phyloP scores from a whole-genome alignment of 2,113 vertebrate species.

The Martes martes region DNA sequence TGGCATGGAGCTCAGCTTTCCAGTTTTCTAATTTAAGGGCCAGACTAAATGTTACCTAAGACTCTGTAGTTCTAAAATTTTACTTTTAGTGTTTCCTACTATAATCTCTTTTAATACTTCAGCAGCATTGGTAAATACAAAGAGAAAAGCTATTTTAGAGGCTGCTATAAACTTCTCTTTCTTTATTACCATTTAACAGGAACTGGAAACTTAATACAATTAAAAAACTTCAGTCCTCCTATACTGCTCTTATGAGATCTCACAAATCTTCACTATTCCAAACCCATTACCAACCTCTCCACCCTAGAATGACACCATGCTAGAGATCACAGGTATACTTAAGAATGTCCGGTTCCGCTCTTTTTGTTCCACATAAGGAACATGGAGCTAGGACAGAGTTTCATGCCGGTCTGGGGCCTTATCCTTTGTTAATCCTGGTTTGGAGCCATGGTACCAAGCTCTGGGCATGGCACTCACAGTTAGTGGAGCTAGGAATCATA shows the following conservation, averaged over 20 bases:
- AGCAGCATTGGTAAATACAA: neutral
- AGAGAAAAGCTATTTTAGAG: conserved; percentile 13
- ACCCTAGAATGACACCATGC: neutral
- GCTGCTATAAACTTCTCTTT: neutral
- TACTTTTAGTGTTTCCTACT: neutral
- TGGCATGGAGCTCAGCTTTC: neutral
- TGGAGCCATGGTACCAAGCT: neutral
- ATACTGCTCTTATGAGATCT: neutral
- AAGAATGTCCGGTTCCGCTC: neutral
- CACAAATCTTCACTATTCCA: neutral
- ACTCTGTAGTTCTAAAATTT: neutral
- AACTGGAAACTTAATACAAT: neutral
- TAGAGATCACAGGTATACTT: neutral
- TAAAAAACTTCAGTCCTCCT: neutral
- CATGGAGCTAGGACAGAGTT: neutral
- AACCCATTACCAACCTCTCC: neutral
- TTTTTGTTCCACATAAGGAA: neutral
- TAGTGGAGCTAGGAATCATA: neutral
- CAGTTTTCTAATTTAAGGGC: neutral
- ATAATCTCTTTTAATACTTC: neutral
- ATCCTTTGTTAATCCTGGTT: neutral
- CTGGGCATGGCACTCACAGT: neutral
- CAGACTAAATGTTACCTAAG: neutral
- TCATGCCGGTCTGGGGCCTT: no score
- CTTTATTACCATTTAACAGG: neutral